Base-by-base conservation (phyloP, 2,113 vertebrate species). In the Larimichthys crocea region DNA sequence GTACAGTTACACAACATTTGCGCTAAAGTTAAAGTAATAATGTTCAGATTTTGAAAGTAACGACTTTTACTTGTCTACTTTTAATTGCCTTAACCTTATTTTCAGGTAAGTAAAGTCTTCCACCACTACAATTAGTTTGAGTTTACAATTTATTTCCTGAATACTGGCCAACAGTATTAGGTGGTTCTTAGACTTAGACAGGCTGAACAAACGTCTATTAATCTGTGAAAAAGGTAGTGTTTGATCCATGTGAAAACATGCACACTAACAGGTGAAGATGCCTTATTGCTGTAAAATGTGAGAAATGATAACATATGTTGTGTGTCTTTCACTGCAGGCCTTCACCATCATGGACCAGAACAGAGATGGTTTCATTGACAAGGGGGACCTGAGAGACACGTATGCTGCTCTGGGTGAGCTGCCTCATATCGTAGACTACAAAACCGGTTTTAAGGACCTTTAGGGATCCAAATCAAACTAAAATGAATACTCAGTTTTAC, bases 331-430 rank as follows among this genome's bases (percentile, higher is more conserved):
- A 15, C 69, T 66, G 40, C 75, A 98, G 96, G 97, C 96, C 76
- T 97, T 98, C 77, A 98, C 97, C 86, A 97, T 98, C 92, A 98
- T 97, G 96, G 97, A 98, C 91, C 97, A 98, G 95, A 98, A 97
- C 93, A 95, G 97, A 83, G 97, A 98, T 0, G 96, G 97, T 83
- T 96, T 97, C 86, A 97, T 98, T 49, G 96, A 97, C 94, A 97
- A 97, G 82, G 94, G 95, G 17, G 96, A 97, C 89, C 87, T 98
- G 93, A 95, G 96, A 89, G 96, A 97, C 94, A 91, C 89, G 0
- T 96, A 94, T 69, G 95, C 95, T 68, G 96, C 96, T 7, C 89
- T 96, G 71, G 96, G 96, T 97, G 92, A 91, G 79, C 20, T 5
- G 14, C 15, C 9, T 42, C 50, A 10, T 31, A 24, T 2, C 5